Conservation (phyloP, 2,113 vertebrate genomes). For the Meriones unguiculatus region DNA sequence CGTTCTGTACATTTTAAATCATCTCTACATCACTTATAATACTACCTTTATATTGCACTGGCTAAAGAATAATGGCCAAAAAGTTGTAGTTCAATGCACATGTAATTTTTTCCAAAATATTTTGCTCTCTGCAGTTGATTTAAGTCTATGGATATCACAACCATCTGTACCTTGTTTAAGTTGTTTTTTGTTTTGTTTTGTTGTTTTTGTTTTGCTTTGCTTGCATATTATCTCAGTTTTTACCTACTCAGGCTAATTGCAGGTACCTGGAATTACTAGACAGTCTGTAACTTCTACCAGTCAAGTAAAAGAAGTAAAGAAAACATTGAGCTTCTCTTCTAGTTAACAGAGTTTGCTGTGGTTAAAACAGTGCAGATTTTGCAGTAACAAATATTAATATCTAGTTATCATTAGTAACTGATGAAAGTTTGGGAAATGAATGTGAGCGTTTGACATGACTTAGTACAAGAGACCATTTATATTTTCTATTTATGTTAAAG, state of each 20-base stretch:
- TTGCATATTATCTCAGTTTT: slow-evolving; percentile 66
- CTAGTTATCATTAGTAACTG: slow-evolving; percentile 56
- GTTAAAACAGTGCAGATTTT: slow-evolving; percentile 70
- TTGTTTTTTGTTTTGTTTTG: not conserved
- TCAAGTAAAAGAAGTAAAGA: slow-evolving; percentile 70
- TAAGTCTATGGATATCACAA: not conserved
- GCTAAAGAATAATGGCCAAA: not conserved
- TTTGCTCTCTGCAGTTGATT: not conserved
- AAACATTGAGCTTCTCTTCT: slow-evolving; percentile 60
- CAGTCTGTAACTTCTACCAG: slow-evolving; percentile 66
- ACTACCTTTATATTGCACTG: not conserved
- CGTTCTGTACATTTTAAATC: not conserved
- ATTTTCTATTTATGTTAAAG: slow-evolving; percentile 5
- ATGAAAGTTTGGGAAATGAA: slow-evolving; percentile 70
- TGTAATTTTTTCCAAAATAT: not conserved
- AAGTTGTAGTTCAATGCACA: not conserved
- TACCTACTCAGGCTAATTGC: slow-evolving; percentile 71
- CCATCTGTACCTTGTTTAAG: slow-evolving; percentile 22
- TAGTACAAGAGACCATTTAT: slow-evolving; percentile 23
- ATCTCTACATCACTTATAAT: not conserved
- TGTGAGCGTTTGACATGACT: slow-evolving; percentile 56
- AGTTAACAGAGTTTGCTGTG: slow-evolving; percentile 74
- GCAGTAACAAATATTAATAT: slow-evolving; percentile 49
- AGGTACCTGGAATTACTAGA: slow-evolving; percentile 66
- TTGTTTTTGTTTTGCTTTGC: not conserved